Evolutionary conservation across 2,113 vertebrate species (phyloP), one percentile per base, ranked within the genome.

Genomic region (Octodon degus): DNA sequence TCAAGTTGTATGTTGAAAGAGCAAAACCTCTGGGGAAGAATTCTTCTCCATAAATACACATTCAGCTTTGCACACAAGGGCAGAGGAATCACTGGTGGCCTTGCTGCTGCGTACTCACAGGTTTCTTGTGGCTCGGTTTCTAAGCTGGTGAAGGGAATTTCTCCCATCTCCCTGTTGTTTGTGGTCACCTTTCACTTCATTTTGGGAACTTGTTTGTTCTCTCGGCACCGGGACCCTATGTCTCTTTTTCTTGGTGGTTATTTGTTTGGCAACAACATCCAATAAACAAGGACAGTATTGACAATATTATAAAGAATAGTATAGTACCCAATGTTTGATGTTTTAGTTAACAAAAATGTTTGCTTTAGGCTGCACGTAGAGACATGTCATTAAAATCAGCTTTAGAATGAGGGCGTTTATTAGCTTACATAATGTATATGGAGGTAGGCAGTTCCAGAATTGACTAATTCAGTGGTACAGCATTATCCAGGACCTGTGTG

Each of bases 321-420:
- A 80, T 84, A 34, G 32, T 47, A 72, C 37, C 70, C 43, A 79
- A 58, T 67, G 10, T 90, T 74, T 93, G 67, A 58, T 90, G 30
- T 37, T 82, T 88, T 43, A 24, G 72, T 82, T 85, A 89, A 43
- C 34, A 79, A 76, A 63, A 63, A 67, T 76, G 58, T 77, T 37
- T 92, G 85, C 76, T 96, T 95, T 80, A 20, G 68, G 34, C 30
- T 67, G 7, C 30, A 87, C 89, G 55, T 47, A 85, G 72, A 91
- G 5, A 92, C 32, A 84, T 12, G 63, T 91, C 63, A 47, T 79
- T 90, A 70, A 84, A 76, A 63, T n/a, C 43, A 20, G 50, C 90
- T 94, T 93, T 40, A 92, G 72, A 81, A 86, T 43, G 60, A 77
- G 55, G 58, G 34, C 16, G 67, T 86, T 96, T 94, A 83, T 79